Evolutionary conservation across 2,113 vertebrate species (phyloP).

Genomic region (Calyptommatus sinebrachiatus): DNA sequence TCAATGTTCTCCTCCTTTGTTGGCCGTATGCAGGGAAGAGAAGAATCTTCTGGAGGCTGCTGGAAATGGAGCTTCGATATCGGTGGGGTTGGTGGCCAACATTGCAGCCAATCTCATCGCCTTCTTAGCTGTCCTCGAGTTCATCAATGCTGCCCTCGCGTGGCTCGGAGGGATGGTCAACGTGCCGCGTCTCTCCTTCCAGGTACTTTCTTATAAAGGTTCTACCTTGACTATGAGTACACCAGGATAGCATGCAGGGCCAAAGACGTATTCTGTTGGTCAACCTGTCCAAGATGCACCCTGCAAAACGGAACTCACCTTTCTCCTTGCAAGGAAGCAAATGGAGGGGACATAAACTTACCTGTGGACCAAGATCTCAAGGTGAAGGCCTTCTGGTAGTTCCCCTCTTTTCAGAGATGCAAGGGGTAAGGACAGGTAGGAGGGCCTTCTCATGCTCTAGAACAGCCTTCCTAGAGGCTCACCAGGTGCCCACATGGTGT

Average conservation of each 20-base stretch:
- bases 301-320: too few relatives aligned
- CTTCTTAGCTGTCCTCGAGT: conserved; percentile 86
- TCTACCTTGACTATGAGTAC: neutral
- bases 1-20: neutral
- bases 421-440: too few relatives aligned
- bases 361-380: too few relatives aligned
- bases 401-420: too few relatives aligned
- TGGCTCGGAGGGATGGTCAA: conserved; percentile 91
- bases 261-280: neutral
- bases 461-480: too few relatives aligned
- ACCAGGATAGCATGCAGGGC: neutral
- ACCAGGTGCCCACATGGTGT: too few relatives aligned
- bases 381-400: too few relatives aligned
- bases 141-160: conserved; percentile 81
- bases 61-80: conserved; percentile 82
- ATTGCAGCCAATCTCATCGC: conserved; percentile 89
- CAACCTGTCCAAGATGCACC: neutral
- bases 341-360: too few relatives aligned
- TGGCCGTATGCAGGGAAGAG: conserved; percentile 74
- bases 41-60: conserved; percentile 89
- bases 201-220: conserved; percentile 70
- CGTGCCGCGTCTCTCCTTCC: conserved; percentile 80
- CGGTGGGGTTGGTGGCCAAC: conserved; percentile 83
- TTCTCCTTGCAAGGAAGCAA: too few relatives aligned
- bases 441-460: too few relatives aligned